These are phyloP conservation scores for Melopsittacus undulatus DNA, from an alignment of 2,797 vertebrate genomes.

Conservation along the genomic window DNA sequence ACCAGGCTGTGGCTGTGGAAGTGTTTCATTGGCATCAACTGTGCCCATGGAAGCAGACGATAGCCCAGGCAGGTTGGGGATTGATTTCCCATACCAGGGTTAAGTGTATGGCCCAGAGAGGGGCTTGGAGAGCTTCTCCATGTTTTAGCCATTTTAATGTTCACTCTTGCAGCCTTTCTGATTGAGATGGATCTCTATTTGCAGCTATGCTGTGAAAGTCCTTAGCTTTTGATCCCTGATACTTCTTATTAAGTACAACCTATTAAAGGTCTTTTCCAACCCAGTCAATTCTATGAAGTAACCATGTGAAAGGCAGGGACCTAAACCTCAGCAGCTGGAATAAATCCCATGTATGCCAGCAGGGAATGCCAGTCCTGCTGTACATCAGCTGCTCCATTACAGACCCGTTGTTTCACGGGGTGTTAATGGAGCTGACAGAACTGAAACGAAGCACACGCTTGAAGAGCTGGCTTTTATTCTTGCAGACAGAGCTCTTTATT, in stretches of 20 bases:
- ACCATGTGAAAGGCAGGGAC: not conserved
- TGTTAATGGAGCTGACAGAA: constrained; percentile 26
- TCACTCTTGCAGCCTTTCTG: not conserved
- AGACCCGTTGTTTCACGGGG: not conserved
- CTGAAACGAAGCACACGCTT: not conserved
- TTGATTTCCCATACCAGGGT: not conserved
- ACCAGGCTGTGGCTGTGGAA: not conserved
- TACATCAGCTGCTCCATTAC: not conserved
- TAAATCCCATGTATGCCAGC: not conserved
- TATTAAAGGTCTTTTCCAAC: not conserved
- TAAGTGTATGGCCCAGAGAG: not conserved
- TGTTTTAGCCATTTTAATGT: not conserved
- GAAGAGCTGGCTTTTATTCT: constrained; percentile 1
- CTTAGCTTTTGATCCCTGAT: not conserved
- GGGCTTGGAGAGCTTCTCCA: not conserved
- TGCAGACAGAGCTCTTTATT: not conserved
- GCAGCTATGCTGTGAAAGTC: not conserved
- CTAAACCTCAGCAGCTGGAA: constrained; percentile 42
- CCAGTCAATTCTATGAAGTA: not conserved
- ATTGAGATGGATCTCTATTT: not conserved
- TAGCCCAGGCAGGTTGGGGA: not conserved
- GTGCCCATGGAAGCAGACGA: not conserved
- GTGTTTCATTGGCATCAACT: not conserved
- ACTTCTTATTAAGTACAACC: not conserved
- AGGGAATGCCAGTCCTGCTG: not conserved